Percentiles rank a stretch among this genome's conserved stretches.
Conservation (phyloP, 2,888 invertebrate species). For the Dexiosoma caninum region DNA sequence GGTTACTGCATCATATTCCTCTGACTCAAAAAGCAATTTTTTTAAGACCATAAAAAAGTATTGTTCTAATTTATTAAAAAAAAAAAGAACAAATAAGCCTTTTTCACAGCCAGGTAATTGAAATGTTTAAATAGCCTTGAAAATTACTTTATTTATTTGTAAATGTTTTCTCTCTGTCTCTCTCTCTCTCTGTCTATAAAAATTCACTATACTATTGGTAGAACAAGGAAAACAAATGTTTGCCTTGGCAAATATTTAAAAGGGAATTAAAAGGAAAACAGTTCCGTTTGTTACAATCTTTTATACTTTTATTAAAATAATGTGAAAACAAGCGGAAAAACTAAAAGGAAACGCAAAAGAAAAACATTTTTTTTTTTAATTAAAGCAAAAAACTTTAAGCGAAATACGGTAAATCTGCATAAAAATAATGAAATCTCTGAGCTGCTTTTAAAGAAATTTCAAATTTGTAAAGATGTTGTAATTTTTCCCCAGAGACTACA, state of each 20-base stretch:
- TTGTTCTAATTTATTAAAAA: no score
- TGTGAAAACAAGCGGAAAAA: constrained; percentile 50
- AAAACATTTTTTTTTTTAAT: constrained; percentile 29
- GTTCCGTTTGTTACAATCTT: neutral
- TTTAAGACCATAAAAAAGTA: no score
- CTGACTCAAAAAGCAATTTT: no score
- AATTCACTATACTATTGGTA: neutral
- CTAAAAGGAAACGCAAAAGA: constrained; percentile 40
- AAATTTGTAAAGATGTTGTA: no score
- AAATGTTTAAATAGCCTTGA: neutral
- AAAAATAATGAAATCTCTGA: neutral
- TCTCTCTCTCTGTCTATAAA: no score
- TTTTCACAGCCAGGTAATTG: no score
- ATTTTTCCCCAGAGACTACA: no score
- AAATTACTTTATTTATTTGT: neutral
- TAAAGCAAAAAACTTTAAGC: constrained; percentile 5
- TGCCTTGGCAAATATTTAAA: neutral
- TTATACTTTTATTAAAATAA: neutral
- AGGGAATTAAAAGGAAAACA: no score
- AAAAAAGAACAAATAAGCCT: no score
- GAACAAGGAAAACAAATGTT: neutral
- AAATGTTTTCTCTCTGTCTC: no score
- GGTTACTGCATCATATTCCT: no score
- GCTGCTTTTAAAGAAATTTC: no score
- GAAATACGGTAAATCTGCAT: neutral